Evolutionary conservation across 2,888 invertebrate genomes (phyloP).

Genomic region (Macaria notata): DNA sequence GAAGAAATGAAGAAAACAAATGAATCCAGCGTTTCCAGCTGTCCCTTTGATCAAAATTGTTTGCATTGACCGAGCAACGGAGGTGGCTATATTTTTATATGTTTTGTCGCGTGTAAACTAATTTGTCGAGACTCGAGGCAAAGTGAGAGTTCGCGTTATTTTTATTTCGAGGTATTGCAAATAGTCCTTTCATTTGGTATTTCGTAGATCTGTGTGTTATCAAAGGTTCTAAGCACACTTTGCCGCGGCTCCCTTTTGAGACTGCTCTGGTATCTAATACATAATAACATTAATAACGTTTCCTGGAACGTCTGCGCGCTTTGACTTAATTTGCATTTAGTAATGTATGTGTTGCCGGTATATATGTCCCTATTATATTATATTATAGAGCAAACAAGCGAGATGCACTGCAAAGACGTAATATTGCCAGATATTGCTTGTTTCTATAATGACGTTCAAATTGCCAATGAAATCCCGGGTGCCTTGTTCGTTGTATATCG

Average conservation of each 20-base stretch:
- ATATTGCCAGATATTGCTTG: not conserved
- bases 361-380: no score
- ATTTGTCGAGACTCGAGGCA: constrained; percentile 11
- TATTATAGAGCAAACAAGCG: constrained; percentile 32
- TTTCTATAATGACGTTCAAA: no score
- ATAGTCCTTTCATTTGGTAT: constrained; percentile 37
- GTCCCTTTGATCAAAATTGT: not conserved
- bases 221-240: constrained; percentile 39
- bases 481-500: not conserved
- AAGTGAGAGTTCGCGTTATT: constrained; percentile 24
- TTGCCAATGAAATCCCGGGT: no score
- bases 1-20: no score
- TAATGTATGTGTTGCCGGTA: constrained; percentile 43
- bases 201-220: constrained; percentile 35
- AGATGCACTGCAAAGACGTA: constrained; percentile 34
- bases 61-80: constrained; percentile 10
- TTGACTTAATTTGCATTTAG: constrained; percentile 56
- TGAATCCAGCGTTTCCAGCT: no score
- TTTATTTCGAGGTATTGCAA: constrained; percentile 26
- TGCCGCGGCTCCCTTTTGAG: constrained; percentile 41
- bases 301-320: constrained; percentile 42
- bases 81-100: not conserved
- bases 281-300: constrained; percentile 48
- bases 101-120: constrained; percentile 8
- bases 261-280: constrained; percentile 27